A percentile compares a stretch with the other conserved stretches of the same genome.
Conservation (phyloP, 2,888 invertebrate species). For the Scaptomyza tumidula region DNA sequence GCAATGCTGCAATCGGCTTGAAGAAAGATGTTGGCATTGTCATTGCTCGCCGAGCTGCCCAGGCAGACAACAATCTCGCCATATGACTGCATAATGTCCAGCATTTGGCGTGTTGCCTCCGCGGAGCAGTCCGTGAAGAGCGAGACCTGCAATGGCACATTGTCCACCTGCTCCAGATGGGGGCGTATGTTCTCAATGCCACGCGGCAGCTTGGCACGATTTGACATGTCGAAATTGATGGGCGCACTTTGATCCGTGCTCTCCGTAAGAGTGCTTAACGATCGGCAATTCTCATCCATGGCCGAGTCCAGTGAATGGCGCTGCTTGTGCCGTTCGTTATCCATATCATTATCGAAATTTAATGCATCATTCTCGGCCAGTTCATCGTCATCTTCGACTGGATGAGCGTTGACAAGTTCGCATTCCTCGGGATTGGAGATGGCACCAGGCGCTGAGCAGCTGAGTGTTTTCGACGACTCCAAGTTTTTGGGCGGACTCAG, state of each 20-base stretch:
- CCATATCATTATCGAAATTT: constrained; percentile 34
- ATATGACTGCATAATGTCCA: constrained; percentile 97
- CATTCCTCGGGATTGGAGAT: constrained; percentile 86
- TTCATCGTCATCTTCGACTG: constrained; percentile 32
- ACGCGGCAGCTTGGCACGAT: constrained; percentile 96
- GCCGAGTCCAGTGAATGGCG: constrained; percentile 86
- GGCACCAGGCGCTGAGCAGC: constrained; percentile 94
- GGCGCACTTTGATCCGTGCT: constrained; percentile 96
- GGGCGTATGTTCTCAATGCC: constrained; percentile 98
- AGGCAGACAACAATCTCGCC: constrained; percentile 97
- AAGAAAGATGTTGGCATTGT: constrained; percentile 96
- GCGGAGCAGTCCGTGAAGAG: constrained; percentile 99
- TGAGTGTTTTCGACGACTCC: constrained; percentile 89
- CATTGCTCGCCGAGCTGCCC: constrained; percentile 94
- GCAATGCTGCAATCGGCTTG: constrained; percentile 96
- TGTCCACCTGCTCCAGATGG: constrained; percentile 97
- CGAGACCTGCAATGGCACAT: constrained; percentile 98
- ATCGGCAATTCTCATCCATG: constrained; percentile 89
- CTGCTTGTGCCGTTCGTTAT: constrained; percentile 64
- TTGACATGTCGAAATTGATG: constrained; percentile 96
- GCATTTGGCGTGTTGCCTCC: constrained; percentile 95
- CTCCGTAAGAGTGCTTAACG: constrained; percentile 93
- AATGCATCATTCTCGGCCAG: constrained; percentile 52
- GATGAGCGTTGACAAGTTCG: constrained; percentile 46
- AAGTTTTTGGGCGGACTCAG: constrained; percentile 85